These are phyloP conservation scores for Drosophila nigromelanica DNA, from an alignment of 1,140 invertebrate species.

Conservation along the genomic window DNA sequence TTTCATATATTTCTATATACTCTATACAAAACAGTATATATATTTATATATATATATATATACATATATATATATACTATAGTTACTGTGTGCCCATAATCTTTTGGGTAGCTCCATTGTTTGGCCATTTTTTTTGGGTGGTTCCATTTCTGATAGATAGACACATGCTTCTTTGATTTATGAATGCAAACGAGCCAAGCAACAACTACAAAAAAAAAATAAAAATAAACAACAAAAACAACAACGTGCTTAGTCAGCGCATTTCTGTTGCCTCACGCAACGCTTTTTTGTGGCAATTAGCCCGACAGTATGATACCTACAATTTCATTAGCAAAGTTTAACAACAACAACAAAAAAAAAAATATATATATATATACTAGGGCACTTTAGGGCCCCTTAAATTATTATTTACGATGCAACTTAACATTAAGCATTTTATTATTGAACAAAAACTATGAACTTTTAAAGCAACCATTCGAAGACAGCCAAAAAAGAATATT, in stretches of 20 bases:
- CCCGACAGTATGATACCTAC: constrained; percentile 51
- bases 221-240: constrained; percentile 18
- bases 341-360: constrained; percentile 9
- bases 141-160: constrained; percentile 62
- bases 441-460: no score
- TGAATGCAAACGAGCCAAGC: constrained; percentile 72
- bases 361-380: no score
- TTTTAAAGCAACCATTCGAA: no score
- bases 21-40: constrained; percentile 1
- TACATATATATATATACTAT: constrained; percentile 36
- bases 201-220: constrained; percentile 29
- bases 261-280: constrained; percentile 41
- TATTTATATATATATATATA: constrained; percentile 23
- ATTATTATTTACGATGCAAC: no score
- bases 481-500: no score
- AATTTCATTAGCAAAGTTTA: constrained; percentile 55
- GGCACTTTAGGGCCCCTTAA: no score
- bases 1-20: constrained; percentile 61
- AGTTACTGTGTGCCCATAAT: constrained; percentile 77
- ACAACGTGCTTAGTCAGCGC: constrained; percentile 48
- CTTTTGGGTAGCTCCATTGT: constrained; percentile 65
- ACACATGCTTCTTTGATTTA: constrained; percentile 79
- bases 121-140: constrained; percentile 40
- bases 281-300: constrained; percentile 61
- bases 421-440: no score